Percentiles rank a stretch among this genome's conserved stretches.
Evolutionary conservation across 2,797 vertebrate species (phyloP).

Genomic region (Syngnathus acus): DNA sequence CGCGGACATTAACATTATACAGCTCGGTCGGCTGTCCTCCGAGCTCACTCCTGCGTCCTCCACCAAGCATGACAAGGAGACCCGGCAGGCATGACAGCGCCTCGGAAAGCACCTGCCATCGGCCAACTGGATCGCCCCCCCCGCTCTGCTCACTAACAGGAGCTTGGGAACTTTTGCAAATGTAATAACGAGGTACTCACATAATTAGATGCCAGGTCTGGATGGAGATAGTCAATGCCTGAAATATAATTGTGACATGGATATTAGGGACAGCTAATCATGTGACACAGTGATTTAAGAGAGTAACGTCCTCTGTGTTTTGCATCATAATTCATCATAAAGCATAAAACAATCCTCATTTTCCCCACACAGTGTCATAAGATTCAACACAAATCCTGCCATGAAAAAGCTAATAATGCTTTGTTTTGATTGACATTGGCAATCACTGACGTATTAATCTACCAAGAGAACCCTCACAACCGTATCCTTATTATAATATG

Average conservation of each 20-base stretch:
- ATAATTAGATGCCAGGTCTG: constrained; percentile 94
- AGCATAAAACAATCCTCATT: neutral
- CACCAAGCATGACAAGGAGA: constrained; percentile 48
- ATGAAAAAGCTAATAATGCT: neutral
- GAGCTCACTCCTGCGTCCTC: neutral
- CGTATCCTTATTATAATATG: neutral
- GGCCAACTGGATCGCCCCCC: constrained; percentile 21
- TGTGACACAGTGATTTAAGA: constrained; percentile 5
- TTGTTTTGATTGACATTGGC: neutral
- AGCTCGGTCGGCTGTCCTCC: constrained; percentile 55
- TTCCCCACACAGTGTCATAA: neutral
- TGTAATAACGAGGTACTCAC: constrained; percentile 76
- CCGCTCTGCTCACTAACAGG: constrained; percentile 24
- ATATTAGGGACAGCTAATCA: constrained; percentile 23
- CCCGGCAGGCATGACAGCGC: constrained; percentile 48
- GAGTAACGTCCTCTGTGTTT: neutral
- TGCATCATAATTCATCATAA: neutral
- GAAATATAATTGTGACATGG: constrained; percentile 53
- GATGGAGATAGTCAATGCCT: constrained; percentile 98
- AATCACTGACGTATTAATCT: neutral
- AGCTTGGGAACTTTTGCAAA: constrained; percentile 25
- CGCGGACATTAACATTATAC: constrained; percentile 65
- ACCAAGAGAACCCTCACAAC: neutral
- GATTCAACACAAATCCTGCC: neutral
- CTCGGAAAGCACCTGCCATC: constrained; percentile 52